Base-by-base conservation (phyloP, 2,113 vertebrate species). In the Laterallus jamaicensis region DNA sequence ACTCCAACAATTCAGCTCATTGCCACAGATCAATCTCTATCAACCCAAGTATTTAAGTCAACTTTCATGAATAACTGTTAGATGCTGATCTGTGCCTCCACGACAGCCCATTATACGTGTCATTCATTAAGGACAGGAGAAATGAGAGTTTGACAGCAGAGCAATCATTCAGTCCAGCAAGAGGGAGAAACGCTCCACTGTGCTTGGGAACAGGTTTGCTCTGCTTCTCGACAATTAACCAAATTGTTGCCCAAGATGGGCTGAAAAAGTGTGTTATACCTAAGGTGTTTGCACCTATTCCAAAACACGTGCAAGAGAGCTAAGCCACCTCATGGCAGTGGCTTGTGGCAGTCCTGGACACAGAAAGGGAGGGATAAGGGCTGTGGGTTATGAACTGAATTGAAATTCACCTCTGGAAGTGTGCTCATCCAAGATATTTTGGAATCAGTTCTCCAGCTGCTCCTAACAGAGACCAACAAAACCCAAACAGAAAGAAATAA, bases 331-430 rank as follows among this genome's bases (percentile, higher is more conserved):
- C 11, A 14, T 2, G 10, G 66, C 21, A 87, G 40, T 54, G 69
- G 35, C 54, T 78, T 1, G 0, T n/a, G 74, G 25, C 1, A 1
- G 42, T 40, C 20, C 52, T 59, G 40, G n/a, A 24, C 5, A 2
- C 4, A 0, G 3, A 12, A 20, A 66, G 24, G 25, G 22, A 56
- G 3, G 2, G 10, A 25, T 15, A 54, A 74, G 15, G 90, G 21
- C 14, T 40, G 25, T 6, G 66, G 14, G 14, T 31, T 68, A n/a
- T 0, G 31, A 64, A 25, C 28, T 19, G 29, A 79, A 42, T 12
- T 42, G 58, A 82, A 78, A 50, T n/a, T 35, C 32, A 68, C 12
- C 37, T 70, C 24, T 19, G 62, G 24, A 44, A 75, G 4, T 10
- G 29, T 67, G 26, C 5, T 87, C 9, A 66, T 35, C 47, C 15